Base-by-base conservation (phyloP, 2,797 vertebrate genomes). In the Glyptemys insculpta region DNA sequence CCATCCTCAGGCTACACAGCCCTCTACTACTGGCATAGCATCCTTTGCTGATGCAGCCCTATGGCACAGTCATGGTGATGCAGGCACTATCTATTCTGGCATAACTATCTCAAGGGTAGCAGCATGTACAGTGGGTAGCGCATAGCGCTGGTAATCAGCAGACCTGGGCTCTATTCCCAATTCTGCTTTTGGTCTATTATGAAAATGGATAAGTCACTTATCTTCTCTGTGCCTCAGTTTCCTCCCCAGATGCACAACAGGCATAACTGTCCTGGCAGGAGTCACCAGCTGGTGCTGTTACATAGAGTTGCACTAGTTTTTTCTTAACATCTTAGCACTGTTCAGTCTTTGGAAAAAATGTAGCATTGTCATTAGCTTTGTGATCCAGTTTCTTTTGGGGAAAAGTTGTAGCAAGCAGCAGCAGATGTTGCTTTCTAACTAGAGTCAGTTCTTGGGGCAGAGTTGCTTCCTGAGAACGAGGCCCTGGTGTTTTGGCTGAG, bases 1-100 rank as follows among this genome's bases (percentile, higher is more conserved):
- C 59, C 90, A 49, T 37, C 10, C 0, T 5, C 52, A 54, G 23
- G 1, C 50, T 9, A 57, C 59, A 50, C 44, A 54, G 29, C 37
- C 74, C 27, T 3, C 41, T 9, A 7, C 5, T 44, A 23, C 41
- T 76, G 72, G 14, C 74, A 37, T 7, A 74, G 21, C 72, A 74
- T 44, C 37, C 72, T 27, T 74, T 74, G 37, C 37, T 74, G 72
- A 27, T 41, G 19, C 23, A 25, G 41, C 37, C 72, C 12, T 14
- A 8, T 16, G 14, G 14, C 44, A 47, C 74, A 29, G 44, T 76
- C 44, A 47, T 44, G 6, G 41, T 47, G 41, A 49, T 49, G 15
- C 44, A 49, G 44, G 41, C 44, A 49, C 27, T 44, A 15, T 44
- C 41, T 47, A 16, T 49, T 47, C 25, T 12, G 27, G 14, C 25